Base-by-base conservation (phyloP, 2,888 invertebrate genomes). In the Aphelenchoides bicaudatus region DNA sequence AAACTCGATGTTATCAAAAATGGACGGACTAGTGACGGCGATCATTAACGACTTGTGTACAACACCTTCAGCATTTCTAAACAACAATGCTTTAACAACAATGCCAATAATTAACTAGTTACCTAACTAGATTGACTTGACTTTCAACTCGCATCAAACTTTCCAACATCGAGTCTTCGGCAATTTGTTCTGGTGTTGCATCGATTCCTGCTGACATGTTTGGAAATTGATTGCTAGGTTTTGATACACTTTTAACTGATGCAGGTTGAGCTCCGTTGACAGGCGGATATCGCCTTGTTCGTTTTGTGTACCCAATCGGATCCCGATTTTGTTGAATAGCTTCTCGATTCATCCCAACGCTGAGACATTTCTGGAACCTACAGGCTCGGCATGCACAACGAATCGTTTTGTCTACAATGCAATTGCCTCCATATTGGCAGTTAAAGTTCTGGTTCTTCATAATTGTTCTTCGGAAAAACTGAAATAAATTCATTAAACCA, bases 281-380 rank as follows among this genome's bases (percentile, higher is more conserved):
- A 1, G 67, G 67, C 21, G 76, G 73, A 56, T 78, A 78, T 47
- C 77, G 58, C 39, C 77, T 54, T 6, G 77, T 77, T 23, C 77
- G 56, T 50, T 77, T 77, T 6, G 77, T 77, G 52, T 77, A 77
- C 16, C 77, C 77, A 31, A 77, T 77, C 16, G 77, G 77, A 59
- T 77, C 77, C 27, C 77, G 65, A 50, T 77, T 77, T 55, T 77
- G 77, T 64, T 77, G 77, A 39, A 77, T 77, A 2, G 77, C 75
- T 71, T 57, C 62, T 50, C 48, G 55, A 39, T 39, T 56, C 61
- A 61, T 62, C 37, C 62, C 62, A 1, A 51, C 53, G 5, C 47
- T 39, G 25, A 66, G 28, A 48, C 63, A 55, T 47, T 66, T 66
- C 31, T 63, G 49, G 29, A 64, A 51, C 19, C 43, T 43, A 43